Conservation (phyloP, 2,888 invertebrate species). For the Calameuta pallipes region DNA sequence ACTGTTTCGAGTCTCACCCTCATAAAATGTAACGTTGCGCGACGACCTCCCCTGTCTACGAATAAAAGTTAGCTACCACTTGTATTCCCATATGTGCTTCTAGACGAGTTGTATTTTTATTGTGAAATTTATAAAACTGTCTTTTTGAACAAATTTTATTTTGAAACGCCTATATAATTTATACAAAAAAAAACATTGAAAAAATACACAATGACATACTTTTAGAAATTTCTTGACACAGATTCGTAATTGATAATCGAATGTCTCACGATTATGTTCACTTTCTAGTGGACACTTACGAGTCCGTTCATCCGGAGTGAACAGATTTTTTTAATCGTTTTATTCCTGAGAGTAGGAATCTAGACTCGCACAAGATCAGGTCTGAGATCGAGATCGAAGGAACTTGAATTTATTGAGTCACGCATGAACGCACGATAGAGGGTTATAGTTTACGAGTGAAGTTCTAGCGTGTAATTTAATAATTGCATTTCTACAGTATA, state of each 20-base stretch:
- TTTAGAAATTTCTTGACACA: background rate
- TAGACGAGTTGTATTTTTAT: background rate
- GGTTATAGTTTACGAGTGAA: constrained; percentile 10
- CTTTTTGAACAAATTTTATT: background rate
- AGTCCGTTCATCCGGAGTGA: background rate
- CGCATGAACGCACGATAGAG: constrained; percentile 8
- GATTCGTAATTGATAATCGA: background rate
- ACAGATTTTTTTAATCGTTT: background rate
- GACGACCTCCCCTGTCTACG: constrained; percentile 49
- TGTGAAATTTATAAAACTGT: background rate
- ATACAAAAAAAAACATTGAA: background rate
- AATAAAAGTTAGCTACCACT: background rate
- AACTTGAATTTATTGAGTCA: background rate
- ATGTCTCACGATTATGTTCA: background rate
- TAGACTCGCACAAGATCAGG: background rate
- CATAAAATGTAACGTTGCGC: constrained; percentile 49
- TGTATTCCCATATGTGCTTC: background rate
- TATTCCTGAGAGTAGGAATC: background rate
- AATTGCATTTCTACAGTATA: constrained; percentile 10
- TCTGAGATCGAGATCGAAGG: constrained; percentile 3
- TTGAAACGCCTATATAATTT: background rate
- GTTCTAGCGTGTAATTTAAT: constrained; percentile 16
- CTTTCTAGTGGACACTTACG: background rate
- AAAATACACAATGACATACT: background rate
- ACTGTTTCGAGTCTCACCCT: constrained; percentile 36